Conservation (phyloP, 2,888 invertebrate species). For the Idaea dimidiata region DNA sequence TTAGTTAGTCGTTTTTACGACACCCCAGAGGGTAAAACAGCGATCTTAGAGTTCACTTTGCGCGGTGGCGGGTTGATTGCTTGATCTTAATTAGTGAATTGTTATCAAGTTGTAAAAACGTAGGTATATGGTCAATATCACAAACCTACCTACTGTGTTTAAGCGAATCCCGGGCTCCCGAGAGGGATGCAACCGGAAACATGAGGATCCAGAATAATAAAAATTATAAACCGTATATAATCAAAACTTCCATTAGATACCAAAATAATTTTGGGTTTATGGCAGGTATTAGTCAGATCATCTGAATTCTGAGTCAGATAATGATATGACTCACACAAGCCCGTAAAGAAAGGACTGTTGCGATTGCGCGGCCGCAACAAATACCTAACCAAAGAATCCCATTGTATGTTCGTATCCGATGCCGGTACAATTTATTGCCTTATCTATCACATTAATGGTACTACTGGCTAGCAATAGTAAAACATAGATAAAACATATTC, state of each 20-base stretch:
- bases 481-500: constrained; percentile 38
- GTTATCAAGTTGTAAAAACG: no score
- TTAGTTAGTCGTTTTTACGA: no score
- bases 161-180: no score
- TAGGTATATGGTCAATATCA: no score
- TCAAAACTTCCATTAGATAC: neutral
- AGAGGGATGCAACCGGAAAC: no score
- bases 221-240: neutral
- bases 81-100: no score
- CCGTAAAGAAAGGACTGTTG: constrained; percentile 58
- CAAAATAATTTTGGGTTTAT: neutral
- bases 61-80: no score
- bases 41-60: no score
- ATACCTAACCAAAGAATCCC: constrained; percentile 52
- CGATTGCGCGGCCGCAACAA: constrained; percentile 34
- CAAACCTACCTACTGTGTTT: no score
- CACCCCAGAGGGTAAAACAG: no score
- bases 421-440: constrained; percentile 62
- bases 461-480: constrained; percentile 24
- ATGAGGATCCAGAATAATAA: no score
- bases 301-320: constrained; percentile 56
- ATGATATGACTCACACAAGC: constrained; percentile 57
- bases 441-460: constrained; percentile 57
- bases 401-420: constrained; percentile 62
- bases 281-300: constrained; percentile 42